Percentiles rank a stretch among this genome's conserved stretches.
Conservation (phyloP, 2,888 invertebrate genomes). For the Deladenus siricidicola region DNA sequence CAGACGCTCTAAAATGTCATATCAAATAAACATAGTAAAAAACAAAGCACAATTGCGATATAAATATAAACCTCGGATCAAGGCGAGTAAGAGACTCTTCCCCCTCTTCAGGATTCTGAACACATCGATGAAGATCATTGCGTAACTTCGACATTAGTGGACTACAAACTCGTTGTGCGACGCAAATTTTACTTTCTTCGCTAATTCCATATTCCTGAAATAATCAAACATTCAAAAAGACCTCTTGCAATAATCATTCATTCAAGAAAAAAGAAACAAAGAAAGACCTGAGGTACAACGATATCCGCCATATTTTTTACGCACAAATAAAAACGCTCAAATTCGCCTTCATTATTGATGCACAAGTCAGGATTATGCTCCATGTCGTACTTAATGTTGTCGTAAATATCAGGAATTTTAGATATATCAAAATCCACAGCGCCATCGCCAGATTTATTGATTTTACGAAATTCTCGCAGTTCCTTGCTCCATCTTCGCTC, state of each 20-base stretch:
- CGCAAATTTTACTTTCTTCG: conserved; percentile 85
- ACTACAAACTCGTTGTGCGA: conserved; percentile 93
- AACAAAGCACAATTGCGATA: too few relatives aligned
- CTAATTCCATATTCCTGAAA: conserved; percentile 73
- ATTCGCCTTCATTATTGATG: conserved; percentile 58
- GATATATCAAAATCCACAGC: conserved; percentile 80
- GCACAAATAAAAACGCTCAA: conserved; percentile 67
- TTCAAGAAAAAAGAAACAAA: conserved; percentile 7
- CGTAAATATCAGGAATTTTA: conserved; percentile 80
- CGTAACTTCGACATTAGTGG: conserved; percentile 83
- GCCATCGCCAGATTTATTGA: conserved; percentile 56
- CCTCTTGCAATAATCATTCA: background rate
- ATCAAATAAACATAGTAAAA: too few relatives aligned
- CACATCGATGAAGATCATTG: conserved; percentile 78
- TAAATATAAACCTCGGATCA: conserved; percentile 68
- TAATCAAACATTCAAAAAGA: background rate
- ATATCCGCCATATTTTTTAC: conserved; percentile 96
- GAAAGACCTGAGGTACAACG: conserved; percentile 77
- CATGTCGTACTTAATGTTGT: conserved; percentile 96
- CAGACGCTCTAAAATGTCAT: too few relatives aligned
- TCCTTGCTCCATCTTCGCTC: conserved; percentile 64
- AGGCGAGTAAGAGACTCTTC: conserved; percentile 90
- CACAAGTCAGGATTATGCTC: conserved; percentile 87
- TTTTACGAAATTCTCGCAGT: conserved; percentile 77
- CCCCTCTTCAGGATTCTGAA: conserved; percentile 63